A percentile compares a stretch with the other conserved stretches of the same genome.
Evolutionary conservation across 23 tunicate genomes (phyloP).

Genomic region (Corella eumyota): DNA sequence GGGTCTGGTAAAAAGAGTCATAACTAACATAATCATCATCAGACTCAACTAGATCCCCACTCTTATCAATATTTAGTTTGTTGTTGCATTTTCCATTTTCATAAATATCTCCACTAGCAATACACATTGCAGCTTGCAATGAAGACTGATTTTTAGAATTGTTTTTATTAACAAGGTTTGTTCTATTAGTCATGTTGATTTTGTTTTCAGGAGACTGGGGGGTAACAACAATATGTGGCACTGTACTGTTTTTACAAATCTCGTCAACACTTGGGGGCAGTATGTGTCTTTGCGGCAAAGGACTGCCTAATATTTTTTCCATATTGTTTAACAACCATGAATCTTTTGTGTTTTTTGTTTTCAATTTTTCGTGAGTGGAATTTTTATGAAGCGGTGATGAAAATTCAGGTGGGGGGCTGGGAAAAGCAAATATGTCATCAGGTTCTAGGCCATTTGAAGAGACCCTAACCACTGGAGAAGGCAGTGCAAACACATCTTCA

Average conservation of each 20-base stretch:
- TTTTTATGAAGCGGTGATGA: no score
- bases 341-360: no score
- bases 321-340: no score
- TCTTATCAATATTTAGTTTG: neutral
- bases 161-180: no score
- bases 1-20: conserved; percentile 21
- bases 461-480: conserved; percentile 4
- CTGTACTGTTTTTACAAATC: no score
- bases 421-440: conserved; percentile 2
- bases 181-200: neutral
- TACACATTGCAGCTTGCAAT: conserved; percentile 7
- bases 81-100: neutral
- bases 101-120: conserved; percentile 8
- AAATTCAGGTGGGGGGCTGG: conserved; percentile 11
- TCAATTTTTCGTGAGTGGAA: no score
- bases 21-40: conserved; percentile 60
- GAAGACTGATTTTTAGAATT: conserved; percentile 12
- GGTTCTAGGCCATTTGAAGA: neutral
- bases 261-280: no score
- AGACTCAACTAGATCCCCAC: conserved; percentile 10
- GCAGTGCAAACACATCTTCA: conserved; percentile 22
- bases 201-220: neutral
- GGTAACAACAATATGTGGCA: conserved; percentile 10
- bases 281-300: no score
- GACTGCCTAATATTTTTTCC: no score